Conservation (phyloP, 2,888 invertebrate species). For the Eristalis pertinax region DNA sequence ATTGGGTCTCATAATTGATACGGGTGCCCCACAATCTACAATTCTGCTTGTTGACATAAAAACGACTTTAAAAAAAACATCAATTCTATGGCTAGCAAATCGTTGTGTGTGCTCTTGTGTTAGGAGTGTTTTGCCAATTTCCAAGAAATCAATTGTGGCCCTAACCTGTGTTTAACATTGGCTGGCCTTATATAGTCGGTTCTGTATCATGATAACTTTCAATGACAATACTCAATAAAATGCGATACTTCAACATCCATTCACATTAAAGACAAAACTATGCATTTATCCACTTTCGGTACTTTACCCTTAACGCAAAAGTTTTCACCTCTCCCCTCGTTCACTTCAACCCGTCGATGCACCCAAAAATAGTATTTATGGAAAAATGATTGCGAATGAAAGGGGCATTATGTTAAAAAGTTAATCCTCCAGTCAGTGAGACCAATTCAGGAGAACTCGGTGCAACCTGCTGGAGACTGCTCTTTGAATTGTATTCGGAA, state of each 20-base stretch:
- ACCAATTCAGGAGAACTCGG: not conserved
- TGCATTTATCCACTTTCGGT: not conserved
- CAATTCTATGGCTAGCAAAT: too few species aligned
- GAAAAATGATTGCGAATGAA: not conserved
- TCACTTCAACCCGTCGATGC: not conserved
- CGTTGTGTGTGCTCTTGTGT: too few species aligned
- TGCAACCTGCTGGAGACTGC: not conserved
- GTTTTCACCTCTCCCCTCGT: not conserved
- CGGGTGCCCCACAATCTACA: too few species aligned
- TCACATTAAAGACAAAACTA: not conserved
- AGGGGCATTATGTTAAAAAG: not conserved
- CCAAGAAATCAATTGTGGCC: too few species aligned
- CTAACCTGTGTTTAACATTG: too few species aligned
- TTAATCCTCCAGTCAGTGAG: not conserved
- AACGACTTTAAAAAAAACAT: too few species aligned
- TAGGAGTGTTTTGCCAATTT: too few species aligned
- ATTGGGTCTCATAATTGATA: too few species aligned
- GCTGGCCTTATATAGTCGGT: too few species aligned
- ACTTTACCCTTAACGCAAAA: not conserved
- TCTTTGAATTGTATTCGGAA: not conserved
- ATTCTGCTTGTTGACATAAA: too few species aligned
- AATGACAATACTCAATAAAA: not conserved
- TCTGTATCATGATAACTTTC: too few species aligned
- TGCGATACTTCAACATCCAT: not conserved
- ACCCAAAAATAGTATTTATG: not conserved